Evolutionary conservation across 2,113 vertebrate species (phyloP), one percentile per base, ranked within the genome.

Genomic region (Delphinus delphis): DNA sequence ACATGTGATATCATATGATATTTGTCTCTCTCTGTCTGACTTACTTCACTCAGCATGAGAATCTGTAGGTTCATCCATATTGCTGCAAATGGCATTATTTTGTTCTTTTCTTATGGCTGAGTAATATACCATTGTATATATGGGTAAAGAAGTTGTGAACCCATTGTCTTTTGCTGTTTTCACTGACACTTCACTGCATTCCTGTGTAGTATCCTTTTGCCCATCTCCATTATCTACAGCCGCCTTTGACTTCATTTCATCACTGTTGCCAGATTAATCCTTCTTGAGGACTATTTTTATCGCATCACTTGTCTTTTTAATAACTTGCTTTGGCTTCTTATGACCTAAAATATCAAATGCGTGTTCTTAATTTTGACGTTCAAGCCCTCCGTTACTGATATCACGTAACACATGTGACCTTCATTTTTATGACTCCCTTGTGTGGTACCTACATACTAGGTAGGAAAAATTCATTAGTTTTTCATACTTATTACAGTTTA

Each of bases 311-410:
- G 68, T 9, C 60, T 84, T 95, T 93, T 88, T 76, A 73, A 76
- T 85, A 55, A 28, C 73, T 81, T 95, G 87, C 36, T 15, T 5
- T 88, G 62, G 76, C 28, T 96, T 95, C 41, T 68, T 84, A n/a
- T 62, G n/a, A 5, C 41, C 58, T 91, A 76, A 85, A 85, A 33
- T 17, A 81, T 95, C 65, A 95, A 91, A 79, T 58, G n/a, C 6
- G 21, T 38, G 21, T 79, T 90, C 65, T 88, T 93, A 36, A 82
- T 88, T 97, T 94, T 93, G n/a, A 50, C 47, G 50, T 92, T 74
- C 13, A 76, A 70, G 23, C 3, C 11, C 25, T 85, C 8, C 14
- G 8, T 86, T 90, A 53, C 80, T 79, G 20, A 41, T 88, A 73
- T 53, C 47, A 73, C 10, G 2, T 79, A 92, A 44, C 11, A 14